Conservation (phyloP, 2,888 invertebrate species). For the Dryobota labecula region DNA sequence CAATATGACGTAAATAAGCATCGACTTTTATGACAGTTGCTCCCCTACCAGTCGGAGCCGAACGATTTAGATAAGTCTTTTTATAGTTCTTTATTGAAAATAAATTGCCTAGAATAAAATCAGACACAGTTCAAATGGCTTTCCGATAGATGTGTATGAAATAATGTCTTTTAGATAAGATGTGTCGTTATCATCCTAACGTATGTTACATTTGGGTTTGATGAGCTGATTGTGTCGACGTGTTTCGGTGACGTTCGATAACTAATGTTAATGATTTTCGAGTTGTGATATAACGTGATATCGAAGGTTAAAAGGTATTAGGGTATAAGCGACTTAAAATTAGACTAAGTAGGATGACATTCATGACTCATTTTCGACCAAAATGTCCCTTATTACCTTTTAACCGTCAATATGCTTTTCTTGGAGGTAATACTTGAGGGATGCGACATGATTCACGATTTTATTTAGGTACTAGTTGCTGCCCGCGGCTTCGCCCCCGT, state of each 20-base stretch:
- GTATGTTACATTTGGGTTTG: slow-evolving; percentile 74
- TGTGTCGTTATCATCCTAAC: slow-evolving; percentile 79
- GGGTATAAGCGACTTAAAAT: too few relatives aligned
- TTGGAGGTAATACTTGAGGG: neutral
- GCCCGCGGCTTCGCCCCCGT: too few relatives aligned
- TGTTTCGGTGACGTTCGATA: slow-evolving; percentile 64
- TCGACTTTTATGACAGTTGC: slow-evolving; percentile 86
- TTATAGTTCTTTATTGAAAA: slow-evolving; percentile 91
- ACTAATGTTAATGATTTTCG: slow-evolving; percentile 55
- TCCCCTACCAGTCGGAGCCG: slow-evolving; percentile 83
- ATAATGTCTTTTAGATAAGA: slow-evolving; percentile 88
- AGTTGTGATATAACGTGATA: slow-evolving; percentile 6
- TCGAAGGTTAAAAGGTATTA: too few relatives aligned
- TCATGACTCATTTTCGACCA: too few relatives aligned
- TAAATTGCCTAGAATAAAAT: slow-evolving; percentile 91
- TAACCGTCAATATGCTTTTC: too few relatives aligned
- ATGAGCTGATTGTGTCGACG: slow-evolving; percentile 69
- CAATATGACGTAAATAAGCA: slow-evolving; percentile 86
- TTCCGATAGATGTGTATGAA: slow-evolving; percentile 90
- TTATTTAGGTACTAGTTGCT: neutral
- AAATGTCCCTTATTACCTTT: too few relatives aligned
- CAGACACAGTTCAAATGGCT: slow-evolving; percentile 88
- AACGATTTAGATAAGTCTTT: slow-evolving; percentile 91
- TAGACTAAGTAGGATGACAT: too few relatives aligned
- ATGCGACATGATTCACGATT: neutral